A percentile compares a stretch with the other conserved stretches of the same genome.
phyloP scores from a whole-genome alignment of 2,797 vertebrate genomes.

The Pteronotus mesoamericanus region DNA sequence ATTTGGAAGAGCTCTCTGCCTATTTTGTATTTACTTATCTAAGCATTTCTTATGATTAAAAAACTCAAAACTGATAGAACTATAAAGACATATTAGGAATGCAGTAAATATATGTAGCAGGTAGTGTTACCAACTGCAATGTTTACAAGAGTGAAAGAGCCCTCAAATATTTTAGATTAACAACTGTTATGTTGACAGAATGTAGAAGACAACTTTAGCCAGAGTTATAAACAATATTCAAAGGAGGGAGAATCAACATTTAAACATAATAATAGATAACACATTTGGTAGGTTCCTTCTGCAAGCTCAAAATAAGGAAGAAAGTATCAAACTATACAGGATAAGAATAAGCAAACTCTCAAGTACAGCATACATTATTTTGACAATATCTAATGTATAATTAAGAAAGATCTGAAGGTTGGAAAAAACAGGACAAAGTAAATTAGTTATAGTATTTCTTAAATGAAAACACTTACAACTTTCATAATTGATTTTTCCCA shows the following conservation, averaged over 20 bases:
- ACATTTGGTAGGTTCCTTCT: slow-evolving; percentile 25
- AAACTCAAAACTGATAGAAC: slow-evolving; percentile 13
- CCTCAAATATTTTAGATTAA: slow-evolving; percentile 27
- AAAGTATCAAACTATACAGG: not conserved
- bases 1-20: not conserved
- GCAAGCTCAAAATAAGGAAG: slow-evolving; percentile 34
- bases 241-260: slow-evolving; percentile 7
- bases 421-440: slow-evolving; percentile 62
- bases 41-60: not conserved
- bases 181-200: not conserved
- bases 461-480: slow-evolving; percentile 91
- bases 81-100: slow-evolving; percentile 1
- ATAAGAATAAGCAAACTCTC: slow-evolving; percentile 34
- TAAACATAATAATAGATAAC: not conserved
- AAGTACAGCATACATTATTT: slow-evolving; percentile 59
- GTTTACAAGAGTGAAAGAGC: not conserved
- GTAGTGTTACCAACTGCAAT: not conserved
- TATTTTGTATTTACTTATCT: not conserved
- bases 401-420: slow-evolving; percentile 59
- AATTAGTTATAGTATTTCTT: slow-evolving; percentile 74
- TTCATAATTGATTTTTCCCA: slow-evolving; percentile 99
- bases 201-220: not conserved
- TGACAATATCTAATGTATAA: slow-evolving; percentile 52
- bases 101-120: not conserved
- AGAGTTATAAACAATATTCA: slow-evolving; percentile 17